A percentile compares a stretch with the other conserved stretches of the same genome.
phyloP scores from a whole-genome alignment of 2,113 vertebrate species.

The Pongo abelii region DNA sequence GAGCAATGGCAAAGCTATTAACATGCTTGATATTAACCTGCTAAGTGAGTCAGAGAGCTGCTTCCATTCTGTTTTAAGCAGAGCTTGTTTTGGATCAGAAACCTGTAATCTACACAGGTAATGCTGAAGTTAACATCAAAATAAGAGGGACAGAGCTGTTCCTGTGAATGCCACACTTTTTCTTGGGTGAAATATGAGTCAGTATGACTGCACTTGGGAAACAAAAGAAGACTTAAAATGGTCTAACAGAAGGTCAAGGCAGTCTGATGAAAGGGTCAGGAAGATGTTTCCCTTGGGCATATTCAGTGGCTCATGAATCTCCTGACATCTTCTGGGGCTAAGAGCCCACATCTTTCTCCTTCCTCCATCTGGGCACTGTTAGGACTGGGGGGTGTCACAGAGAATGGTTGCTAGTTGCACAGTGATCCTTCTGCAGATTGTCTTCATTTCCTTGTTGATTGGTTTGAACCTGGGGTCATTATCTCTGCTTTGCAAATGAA shows the following conservation, averaged over 20 bases:
- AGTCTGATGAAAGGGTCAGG: background rate
- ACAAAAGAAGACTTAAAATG: constrained; percentile 32
- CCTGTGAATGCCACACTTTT: background rate
- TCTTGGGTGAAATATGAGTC: constrained; percentile 52
- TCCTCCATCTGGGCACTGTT: fast-evolving
- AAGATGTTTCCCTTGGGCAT: background rate
- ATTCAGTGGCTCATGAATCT: background rate
- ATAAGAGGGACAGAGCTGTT: background rate
- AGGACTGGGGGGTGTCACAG: background rate
- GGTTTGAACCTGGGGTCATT: background rate
- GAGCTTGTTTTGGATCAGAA: constrained; percentile 39
- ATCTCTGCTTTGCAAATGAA: constrained; percentile 17
- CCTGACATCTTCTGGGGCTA: background rate
- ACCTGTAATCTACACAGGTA: constrained; percentile 41
- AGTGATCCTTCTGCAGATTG: background rate
- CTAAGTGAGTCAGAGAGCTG: constrained; percentile 16
- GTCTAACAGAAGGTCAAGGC: background rate
- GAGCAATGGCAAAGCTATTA: constrained; percentile 44
- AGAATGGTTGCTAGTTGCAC: background rate
- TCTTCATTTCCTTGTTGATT: background rate
- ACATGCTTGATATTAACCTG: background rate
- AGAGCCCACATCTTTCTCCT: background rate
- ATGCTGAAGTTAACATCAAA: constrained; percentile 57
- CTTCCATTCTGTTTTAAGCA: constrained; percentile 10
- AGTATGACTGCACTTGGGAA: background rate